phyloP scores from a whole-genome alignment of 2,113 vertebrate genomes.

The Cephalopholis sonnerati region DNA sequence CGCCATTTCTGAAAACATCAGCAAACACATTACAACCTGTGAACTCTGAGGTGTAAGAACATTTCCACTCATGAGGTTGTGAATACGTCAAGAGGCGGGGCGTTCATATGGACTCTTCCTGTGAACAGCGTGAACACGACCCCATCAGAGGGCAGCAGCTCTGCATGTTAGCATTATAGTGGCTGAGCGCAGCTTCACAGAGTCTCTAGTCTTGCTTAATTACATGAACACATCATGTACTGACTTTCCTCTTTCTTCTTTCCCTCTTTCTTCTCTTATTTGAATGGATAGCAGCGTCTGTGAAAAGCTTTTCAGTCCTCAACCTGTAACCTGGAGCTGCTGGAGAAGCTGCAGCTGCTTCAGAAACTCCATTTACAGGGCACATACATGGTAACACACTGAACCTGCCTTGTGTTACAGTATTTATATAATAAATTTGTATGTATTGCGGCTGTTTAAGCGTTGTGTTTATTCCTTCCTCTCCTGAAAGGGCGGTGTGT shows the following conservation, averaged over 20 bases:
- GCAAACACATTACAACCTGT: no score
- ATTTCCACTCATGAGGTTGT: no score
- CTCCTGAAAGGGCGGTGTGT: conserved; percentile 5
- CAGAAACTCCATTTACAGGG: conserved; percentile 28
- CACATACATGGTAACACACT: not conserved
- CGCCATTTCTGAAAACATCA: no score
- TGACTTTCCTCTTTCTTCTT: not conserved
- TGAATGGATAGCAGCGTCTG: conserved; percentile 25
- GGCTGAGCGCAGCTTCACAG: no score
- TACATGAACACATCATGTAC: not conserved
- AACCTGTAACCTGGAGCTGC: conserved; percentile 26
- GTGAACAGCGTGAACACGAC: no score
- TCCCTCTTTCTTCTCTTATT: conserved; percentile 1
- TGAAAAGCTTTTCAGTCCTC: conserved; percentile 21
- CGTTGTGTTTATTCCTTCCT: conserved; percentile 30
- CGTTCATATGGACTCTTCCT: no score
- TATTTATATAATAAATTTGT: conserved; percentile 3
- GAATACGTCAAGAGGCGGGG: no score
- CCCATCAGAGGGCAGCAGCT: no score
- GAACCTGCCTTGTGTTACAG: not conserved
- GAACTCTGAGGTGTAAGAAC: no score
- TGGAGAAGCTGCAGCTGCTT: conserved; percentile 28
- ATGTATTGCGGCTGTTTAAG: not conserved
- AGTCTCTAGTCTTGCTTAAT: no score
- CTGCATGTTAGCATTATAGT: no score